Evolutionary conservation across 1,140 invertebrate species (phyloP).

Genomic region (Lordiphosa mommai): DNA sequence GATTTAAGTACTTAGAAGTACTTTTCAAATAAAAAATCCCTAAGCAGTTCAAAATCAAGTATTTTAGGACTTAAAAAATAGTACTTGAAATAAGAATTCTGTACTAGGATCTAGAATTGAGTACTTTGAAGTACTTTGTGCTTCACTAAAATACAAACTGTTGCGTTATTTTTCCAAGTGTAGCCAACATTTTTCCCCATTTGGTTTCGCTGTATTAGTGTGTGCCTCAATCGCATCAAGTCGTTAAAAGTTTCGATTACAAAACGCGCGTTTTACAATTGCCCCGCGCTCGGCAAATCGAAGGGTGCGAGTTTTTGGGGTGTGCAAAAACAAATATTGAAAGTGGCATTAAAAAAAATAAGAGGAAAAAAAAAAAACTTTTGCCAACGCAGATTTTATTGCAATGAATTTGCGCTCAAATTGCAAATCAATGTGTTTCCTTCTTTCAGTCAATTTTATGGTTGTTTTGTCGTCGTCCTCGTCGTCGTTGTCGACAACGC

Average conservation of each 20-base stretch:
- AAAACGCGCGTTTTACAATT: constrained; percentile 74
- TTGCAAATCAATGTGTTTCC: constrained; percentile 77
- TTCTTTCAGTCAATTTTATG: constrained; percentile 67
- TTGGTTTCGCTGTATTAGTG: no score
- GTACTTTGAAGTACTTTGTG: no score
- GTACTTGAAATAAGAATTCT: no score
- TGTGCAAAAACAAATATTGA: constrained; percentile 73
- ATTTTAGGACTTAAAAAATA: no score
- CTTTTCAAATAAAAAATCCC: no score
- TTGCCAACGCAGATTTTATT: constrained; percentile 70
- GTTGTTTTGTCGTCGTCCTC: constrained; percentile 12
- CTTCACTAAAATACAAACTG: no score
- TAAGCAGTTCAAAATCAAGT: no score
- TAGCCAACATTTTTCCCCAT: no score
- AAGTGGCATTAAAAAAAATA: constrained; percentile 69
- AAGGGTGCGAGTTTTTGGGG: constrained; percentile 10
- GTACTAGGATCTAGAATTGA: no score
- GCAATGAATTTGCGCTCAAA: constrained; percentile 73
- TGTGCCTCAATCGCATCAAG: constrained; percentile 64
- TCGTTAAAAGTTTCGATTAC: constrained; percentile 77
- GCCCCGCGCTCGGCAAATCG: constrained; percentile 15
- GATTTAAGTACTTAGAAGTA: no score
- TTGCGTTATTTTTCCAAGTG: no score
- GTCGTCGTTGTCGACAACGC: no score
- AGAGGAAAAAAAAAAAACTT: constrained; percentile 24